Percentiles rank a stretch among this genome's conserved stretches.
Conservation (phyloP, 2,888 invertebrate genomes). For the Nomada fucata region DNA sequence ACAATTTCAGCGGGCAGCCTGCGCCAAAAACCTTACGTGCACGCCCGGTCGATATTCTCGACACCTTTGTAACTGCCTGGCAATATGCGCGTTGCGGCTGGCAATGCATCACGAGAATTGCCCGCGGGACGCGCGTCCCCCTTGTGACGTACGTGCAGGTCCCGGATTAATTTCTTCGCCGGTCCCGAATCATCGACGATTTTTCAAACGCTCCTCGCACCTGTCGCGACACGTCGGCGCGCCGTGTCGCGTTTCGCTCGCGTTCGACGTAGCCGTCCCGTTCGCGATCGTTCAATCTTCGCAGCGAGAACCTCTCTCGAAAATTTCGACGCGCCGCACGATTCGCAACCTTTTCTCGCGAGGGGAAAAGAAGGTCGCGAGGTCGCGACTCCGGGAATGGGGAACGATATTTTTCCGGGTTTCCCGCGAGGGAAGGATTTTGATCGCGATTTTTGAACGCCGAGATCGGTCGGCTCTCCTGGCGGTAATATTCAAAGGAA, state of each 20-base stretch:
- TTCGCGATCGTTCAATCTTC: not conserved
- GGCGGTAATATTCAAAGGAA: too few relatives aligned
- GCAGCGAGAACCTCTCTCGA: not conserved
- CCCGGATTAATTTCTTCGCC: constrained; percentile 68
- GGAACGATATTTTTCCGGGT: too few relatives aligned
- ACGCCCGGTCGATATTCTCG: not conserved
- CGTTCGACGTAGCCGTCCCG: not conserved
- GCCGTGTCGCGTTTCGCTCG: constrained; percentile 27
- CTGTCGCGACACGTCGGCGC: constrained; percentile 53
- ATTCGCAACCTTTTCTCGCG: not conserved
- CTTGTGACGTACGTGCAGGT: constrained; percentile 65
- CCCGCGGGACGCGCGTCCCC: constrained; percentile 22
- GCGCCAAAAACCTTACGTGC: not conserved
- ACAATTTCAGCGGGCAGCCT: not conserved
- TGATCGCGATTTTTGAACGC: too few relatives aligned
- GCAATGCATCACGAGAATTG: constrained; percentile 60
- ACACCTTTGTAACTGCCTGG: constrained; percentile 19
- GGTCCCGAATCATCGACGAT: constrained; percentile 60
- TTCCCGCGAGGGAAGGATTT: too few relatives aligned
- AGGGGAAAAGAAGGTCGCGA: too few relatives aligned
- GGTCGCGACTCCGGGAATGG: too few relatives aligned
- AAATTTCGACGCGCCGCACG: not conserved
- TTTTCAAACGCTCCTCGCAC: constrained; percentile 64
- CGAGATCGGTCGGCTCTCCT: too few relatives aligned
- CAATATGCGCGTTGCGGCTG: constrained; percentile 28